Evolutionary conservation across 2,797 vertebrate species (phyloP).

Genomic region (Rhabdomys pumilio): DNA sequence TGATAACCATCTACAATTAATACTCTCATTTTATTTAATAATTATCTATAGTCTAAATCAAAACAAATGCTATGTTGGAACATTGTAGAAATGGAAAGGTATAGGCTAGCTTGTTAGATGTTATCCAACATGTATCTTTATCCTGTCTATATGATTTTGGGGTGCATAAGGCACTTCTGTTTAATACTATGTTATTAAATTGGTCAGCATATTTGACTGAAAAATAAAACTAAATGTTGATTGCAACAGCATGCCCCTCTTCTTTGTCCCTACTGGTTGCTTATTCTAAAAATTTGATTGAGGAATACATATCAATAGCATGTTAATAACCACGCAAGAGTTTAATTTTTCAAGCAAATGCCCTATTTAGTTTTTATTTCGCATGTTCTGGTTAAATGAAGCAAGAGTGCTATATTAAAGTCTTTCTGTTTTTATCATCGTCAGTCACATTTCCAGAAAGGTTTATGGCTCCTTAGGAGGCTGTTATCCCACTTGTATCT

Average conservation of each 20-base stretch:
- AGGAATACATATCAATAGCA: slow-evolving; percentile 3
- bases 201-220: slow-evolving; percentile 19
- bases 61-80: slow-evolving; percentile 14
- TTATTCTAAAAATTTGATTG: slow-evolving; percentile 63
- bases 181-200: slow-evolving; percentile 8
- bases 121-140: slow-evolving; percentile 26
- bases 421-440: neutral
- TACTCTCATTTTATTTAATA: slow-evolving; percentile 24
- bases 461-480: neutral
- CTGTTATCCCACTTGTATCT: neutral
- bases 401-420: neutral
- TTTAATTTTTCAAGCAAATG: slow-evolving; percentile 60
- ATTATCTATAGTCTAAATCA: slow-evolving; percentile 29
- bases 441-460: neutral
- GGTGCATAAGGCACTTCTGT: neutral
- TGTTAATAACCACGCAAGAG: slow-evolving; percentile 5
- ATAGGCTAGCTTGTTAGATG: neutral
- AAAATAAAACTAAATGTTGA: neutral
- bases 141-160: neutral
- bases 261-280: neutral
- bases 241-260: neutral
- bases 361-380: slow-evolving; percentile 29
- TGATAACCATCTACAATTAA: neutral
- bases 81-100: neutral
- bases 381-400: neutral